Evolutionary conservation across 2,888 invertebrate species (phyloP), one percentile per base, ranked within the genome.

Genomic region (Pristionchus mayeri): DNA sequence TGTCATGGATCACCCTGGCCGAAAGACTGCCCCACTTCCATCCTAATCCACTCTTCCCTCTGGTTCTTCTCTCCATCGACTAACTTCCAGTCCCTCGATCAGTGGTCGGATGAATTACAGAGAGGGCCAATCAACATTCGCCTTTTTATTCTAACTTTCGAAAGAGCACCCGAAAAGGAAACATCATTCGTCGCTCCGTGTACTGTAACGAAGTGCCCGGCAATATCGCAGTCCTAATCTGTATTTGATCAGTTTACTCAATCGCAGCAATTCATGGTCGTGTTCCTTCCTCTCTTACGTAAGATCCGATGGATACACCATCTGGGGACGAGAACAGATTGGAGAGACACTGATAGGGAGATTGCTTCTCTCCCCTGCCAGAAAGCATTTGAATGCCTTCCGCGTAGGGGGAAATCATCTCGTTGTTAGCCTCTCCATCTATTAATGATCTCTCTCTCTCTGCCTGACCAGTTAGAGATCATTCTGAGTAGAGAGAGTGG

Each of bases 191-290:
- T 24, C 21, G 3, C 57, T 57, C 24, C 27, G 34, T 16, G 27
- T 63, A 63, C 63, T 30, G 63, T 63, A 63, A 63, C 34, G 30
- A n/a, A n/a, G n/a, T n/a, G n/a, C n/a, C n/a, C n/a, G n/a, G n/a
- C n/a, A n/a, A 34, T 30, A 1, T 1, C 63, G 16, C 34, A 34
- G n/a, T 27, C 7, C 30, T 67, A 67, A 67, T 67, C 67, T 3
- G 18, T 67, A 27, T 67, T 67, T 67, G 37, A 34, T 37, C 37
- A 16, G 18, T 67, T 67, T 34, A 37, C 67, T 67, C 67, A 67
- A 67, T 67, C 67, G 37, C 27, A 13, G 67, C 67, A 37, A 7
- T 63, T 37, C 37, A 37, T 21, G 67, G 34, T 37, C 34, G n/a
- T 67, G 34, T 67, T 67, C 37, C 67, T 37, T 67, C 37, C 67